phyloP scores from a whole-genome alignment of 92 coral and sea anemone species.

The Epizoanthus fatuus region DNA sequence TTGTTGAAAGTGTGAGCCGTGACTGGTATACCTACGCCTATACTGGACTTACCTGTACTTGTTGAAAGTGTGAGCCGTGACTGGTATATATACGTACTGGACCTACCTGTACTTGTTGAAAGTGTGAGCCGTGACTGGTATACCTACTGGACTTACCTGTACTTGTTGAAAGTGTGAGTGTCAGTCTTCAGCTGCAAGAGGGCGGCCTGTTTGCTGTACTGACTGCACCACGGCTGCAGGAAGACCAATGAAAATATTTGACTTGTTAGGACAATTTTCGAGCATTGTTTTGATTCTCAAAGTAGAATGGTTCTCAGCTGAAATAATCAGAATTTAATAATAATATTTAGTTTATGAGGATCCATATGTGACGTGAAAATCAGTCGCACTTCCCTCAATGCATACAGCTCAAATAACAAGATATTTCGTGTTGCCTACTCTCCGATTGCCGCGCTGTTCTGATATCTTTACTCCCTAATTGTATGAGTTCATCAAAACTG shows the following conservation, averaged over 20 bases:
- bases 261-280: background rate
- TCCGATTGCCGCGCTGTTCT: too few relatives aligned
- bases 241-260: background rate
- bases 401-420: too few relatives aligned
- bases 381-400: too few relatives aligned
- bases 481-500: background rate
- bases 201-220: constrained; percentile 14
- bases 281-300: background rate
- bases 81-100: background rate
- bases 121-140: too few relatives aligned
- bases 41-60: background rate
- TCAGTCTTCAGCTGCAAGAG: background rate
- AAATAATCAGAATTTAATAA: background rate
- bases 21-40: too few relatives aligned
- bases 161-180: background rate
- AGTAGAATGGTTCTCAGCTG: background rate
- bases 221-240: constrained; percentile 21
- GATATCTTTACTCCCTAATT: too few relatives aligned
- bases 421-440: too few relatives aligned
- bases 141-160: background rate
- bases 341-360: too few relatives aligned
- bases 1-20: background rate
- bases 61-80: too few relatives aligned
- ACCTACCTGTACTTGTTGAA: constrained; percentile 3
- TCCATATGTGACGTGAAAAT: too few relatives aligned